phyloP scores from a whole-genome alignment of 1,140 invertebrate genomes.

The Procambarus clarkii region DNA sequence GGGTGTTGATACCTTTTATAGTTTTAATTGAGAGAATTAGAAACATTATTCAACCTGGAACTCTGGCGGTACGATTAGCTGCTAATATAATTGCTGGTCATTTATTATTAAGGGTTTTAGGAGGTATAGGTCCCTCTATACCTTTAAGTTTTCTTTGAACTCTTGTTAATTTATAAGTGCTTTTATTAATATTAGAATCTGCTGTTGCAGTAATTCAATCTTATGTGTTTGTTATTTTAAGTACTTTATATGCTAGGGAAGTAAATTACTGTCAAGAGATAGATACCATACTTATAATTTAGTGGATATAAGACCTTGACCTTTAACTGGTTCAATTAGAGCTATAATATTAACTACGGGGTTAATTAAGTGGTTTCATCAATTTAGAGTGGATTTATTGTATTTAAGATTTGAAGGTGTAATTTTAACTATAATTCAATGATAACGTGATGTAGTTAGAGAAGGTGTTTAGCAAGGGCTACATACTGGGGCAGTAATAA shows the following conservation, averaged over 20 bases:
- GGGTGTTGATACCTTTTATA: constrained; percentile 74
- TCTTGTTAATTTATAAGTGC: constrained; percentile 74
- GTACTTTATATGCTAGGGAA: not conserved
- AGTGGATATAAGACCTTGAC: constrained; percentile 32
- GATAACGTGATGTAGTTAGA: no score
- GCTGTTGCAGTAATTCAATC: constrained; percentile 26
- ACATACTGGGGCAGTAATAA: no score
- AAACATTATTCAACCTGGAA: constrained; percentile 80
- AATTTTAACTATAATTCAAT: no score
- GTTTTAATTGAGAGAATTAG: constrained; percentile 76
- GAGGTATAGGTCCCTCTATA: not conserved
- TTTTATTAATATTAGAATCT: constrained; percentile 3
- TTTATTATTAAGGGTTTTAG: constrained; percentile 77
- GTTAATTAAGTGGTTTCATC: no score
- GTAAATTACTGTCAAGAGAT: not conserved
- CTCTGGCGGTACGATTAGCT: constrained; percentile 81
- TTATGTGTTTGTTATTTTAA: constrained; percentile 30
- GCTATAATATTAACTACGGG: no score
- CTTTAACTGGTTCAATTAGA: constrained; percentile 16
- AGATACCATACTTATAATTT: not conserved
- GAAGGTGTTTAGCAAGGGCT: no score
- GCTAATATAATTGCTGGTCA: constrained; percentile 85
- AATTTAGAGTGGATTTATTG: no score
- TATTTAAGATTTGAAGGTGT: no score
- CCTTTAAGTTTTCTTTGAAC: not conserved